Evolutionary conservation across 1,140 invertebrate species (phyloP), one percentile per base, ranked within the genome.

Genomic region (Drosophila virilis): DNA sequence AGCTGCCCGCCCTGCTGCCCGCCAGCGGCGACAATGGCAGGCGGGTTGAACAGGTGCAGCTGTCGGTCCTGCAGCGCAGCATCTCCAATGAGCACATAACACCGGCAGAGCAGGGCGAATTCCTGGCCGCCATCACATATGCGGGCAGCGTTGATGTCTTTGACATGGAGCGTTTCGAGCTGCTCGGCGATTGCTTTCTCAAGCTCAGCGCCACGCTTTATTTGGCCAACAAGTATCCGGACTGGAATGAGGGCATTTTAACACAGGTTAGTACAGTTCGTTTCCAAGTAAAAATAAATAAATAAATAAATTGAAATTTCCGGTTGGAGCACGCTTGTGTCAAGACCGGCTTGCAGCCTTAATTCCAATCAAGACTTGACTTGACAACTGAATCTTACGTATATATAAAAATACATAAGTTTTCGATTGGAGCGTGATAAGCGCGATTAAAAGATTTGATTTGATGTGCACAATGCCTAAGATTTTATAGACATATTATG

Each of bases 161-260:
- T 54, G 95, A 97, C 91, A 93, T 97, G 71, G 97, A 98, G 91
- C 93, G 97, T 5, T 91, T 96, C 5, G 97, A 98, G 93, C 96
- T 96, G 0, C 93, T 98, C 13, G 98, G 98, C 0, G 97, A 99
- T 93, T 96, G 96, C 0, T 98, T 97, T 86, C 93, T 98, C 0
- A 99, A 98, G 92, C 96, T 96, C 76, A 95, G 95, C 4, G 93
- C 94, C 9, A 96, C 95, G 8, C 86, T 97, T 0, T 97, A 95
- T 84, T 91, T 98, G 9, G 96, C 95, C 81, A 94, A 95, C 69
- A 94, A 93, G 52, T 97, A 95, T 92, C 94, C 95, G 0, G 91
- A 92, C 0, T 94, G 94, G 62, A 94, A 95, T 71, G 97, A 98
- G 92, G 97, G 97, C 0, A 93, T 94, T 64, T 93, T 98, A 1